Percentiles rank a stretch among this genome's conserved stretches.
phyloP scores from a whole-genome alignment of 2,888 invertebrate genomes.

The Acleris holmiana region DNA sequence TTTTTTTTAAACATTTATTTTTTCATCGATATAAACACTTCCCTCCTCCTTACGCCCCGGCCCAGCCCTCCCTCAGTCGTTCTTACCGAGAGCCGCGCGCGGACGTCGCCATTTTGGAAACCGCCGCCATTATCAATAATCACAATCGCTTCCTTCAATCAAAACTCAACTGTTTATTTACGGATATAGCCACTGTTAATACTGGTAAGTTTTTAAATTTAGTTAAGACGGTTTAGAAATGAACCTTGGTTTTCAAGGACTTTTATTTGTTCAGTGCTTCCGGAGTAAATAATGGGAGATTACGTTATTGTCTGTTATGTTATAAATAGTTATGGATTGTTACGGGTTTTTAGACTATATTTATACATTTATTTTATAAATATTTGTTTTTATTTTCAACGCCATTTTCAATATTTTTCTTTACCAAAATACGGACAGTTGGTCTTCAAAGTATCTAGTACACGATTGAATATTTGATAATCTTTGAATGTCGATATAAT shows the following conservation, averaged over 20 bases:
- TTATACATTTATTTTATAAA: too few relatives aligned
- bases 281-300: slow-evolving; percentile 26
- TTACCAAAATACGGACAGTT: background rate
- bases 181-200: slow-evolving; percentile 9
- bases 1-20: background rate
- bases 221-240: background rate
- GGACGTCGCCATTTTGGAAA: slow-evolving; percentile 55
- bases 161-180: slow-evolving; percentile 1
- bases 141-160: slow-evolving; percentile 1
- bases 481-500: background rate
- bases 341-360: background rate
- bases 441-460: background rate
- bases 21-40: slow-evolving; percentile 38
- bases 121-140: slow-evolving; percentile 5
- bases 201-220: slow-evolving; percentile 8
- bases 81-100: slow-evolving; percentile 59
- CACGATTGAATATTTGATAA: background rate
- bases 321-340: background rate
- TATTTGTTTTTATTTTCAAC: background rate
- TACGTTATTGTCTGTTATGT: slow-evolving; percentile 1
- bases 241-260: slow-evolving; percentile 47
- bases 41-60: slow-evolving; percentile 49
- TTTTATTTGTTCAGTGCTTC: slow-evolving; percentile 42
- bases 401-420: background rate
- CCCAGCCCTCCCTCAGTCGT: slow-evolving; percentile 74